A percentile compares a stretch with the other conserved stretches of the same genome.
Evolutionary conservation across 2,888 invertebrate genomes (phyloP).

Genomic region (Resseliella maxima): DNA sequence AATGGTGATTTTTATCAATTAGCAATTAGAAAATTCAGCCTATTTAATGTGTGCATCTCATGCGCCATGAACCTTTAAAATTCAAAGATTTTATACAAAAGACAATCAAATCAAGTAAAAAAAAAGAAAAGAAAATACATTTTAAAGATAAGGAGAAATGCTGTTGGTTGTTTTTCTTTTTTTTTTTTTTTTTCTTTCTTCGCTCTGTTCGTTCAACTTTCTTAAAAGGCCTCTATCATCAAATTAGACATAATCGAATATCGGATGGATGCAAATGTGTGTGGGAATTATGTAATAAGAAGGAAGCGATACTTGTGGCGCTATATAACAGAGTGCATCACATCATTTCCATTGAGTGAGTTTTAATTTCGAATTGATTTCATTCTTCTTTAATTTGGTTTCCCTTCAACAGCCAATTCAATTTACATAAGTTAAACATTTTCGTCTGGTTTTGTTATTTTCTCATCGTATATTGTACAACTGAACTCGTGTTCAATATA

Average conservation of each 20-base stretch:
- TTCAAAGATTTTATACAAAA: neutral
- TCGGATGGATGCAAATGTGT: conserved; percentile 16
- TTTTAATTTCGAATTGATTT: neutral
- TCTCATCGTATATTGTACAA: conserved; percentile 45
- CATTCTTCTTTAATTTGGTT: neutral
- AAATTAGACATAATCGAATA: conserved; percentile 24
- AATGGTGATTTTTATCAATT: conserved; percentile 55
- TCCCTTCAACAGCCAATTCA: neutral
- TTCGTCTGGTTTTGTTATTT: conserved; percentile 53
- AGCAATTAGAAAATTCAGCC: conserved; percentile 30
- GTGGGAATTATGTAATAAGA: conserved; percentile 50
- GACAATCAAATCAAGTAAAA: neutral
- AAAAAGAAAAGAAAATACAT: neutral
- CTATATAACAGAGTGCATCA: conserved; percentile 3
- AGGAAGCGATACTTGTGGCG: conserved; percentile 28
- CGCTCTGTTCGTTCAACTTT: conserved; percentile 18
- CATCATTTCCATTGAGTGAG: conserved; percentile 1
- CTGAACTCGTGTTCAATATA: neutral
- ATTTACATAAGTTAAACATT: conserved; percentile 23
- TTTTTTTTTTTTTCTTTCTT: neutral
- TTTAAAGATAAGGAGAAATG: neutral
- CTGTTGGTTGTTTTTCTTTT: neutral
- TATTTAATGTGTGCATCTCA: neutral
- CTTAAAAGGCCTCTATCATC: conserved; percentile 38
- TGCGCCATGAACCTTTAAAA: neutral